phyloP scores from a whole-genome alignment of 23 tunicate species.

The Botrylloides violaceus region DNA sequence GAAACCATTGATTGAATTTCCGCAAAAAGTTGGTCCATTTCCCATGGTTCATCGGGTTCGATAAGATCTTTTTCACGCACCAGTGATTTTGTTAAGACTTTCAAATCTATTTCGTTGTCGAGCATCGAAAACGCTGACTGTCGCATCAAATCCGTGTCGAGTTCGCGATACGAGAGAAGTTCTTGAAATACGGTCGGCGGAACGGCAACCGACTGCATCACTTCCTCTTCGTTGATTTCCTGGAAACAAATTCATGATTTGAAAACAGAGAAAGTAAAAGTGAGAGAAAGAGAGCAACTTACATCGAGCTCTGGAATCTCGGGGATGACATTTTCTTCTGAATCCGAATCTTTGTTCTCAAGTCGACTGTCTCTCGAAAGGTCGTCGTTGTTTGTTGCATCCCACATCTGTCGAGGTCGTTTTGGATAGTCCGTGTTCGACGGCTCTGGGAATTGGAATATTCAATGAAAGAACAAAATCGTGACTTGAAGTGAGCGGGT shows the following conservation, averaged over 20 bases:
- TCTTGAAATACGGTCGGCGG: conserved; percentile 5
- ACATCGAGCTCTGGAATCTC: conserved; percentile 5
- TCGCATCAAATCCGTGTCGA: conserved; percentile 12
- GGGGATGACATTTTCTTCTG: neutral
- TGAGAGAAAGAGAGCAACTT: neutral
- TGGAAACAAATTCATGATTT: neutral
- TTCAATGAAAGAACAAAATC: neutral
- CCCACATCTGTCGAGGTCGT: conserved; percentile 5
- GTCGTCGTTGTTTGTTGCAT: neutral
- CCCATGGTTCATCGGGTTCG: conserved; percentile 16
- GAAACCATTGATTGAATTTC: conserved; percentile 20
- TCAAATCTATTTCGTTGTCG: conserved; percentile 24
- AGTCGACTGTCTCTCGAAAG: neutral
- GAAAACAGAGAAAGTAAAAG: neutral
- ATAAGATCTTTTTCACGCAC: neutral
- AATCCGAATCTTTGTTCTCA: neutral
- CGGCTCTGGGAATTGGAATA: neutral
- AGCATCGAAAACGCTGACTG: conserved; percentile 26
- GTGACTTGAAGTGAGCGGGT: too few species aligned
- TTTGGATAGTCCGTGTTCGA: neutral
- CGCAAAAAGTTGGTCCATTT: conserved; percentile 14
- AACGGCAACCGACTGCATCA: conserved; percentile 1
- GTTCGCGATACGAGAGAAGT: conserved; percentile 3
- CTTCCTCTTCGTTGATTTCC: neutral
- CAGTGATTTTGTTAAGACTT: conserved; percentile 1